Evolutionary conservation across 2,797 vertebrate species (phyloP).

Genomic region (Pipistrellus pygmaeus): DNA sequence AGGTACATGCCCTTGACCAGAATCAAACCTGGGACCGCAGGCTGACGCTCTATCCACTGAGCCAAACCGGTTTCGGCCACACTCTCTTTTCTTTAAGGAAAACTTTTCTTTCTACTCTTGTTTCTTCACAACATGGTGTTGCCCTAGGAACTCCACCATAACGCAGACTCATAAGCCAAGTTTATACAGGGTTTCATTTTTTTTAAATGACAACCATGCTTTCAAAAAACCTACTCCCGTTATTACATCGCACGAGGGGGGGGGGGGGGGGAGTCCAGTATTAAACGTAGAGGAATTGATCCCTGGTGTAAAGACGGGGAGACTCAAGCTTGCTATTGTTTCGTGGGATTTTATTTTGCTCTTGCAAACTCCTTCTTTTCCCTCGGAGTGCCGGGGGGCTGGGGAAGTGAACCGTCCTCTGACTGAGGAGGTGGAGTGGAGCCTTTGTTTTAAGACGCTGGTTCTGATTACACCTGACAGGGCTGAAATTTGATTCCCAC

Average conservation of each 20-base stretch:
- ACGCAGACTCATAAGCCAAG: not conserved
- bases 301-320: not conserved
- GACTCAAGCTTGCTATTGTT: not conserved
- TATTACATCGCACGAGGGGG: not conserved
- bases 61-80: too few relatives aligned
- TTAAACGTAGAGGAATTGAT: not conserved
- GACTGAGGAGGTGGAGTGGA: not conserved
- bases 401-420: not conserved
- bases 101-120: not conserved
- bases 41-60: too few relatives aligned
- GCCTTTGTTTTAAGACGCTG: conserved; percentile 65
- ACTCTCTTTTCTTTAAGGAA: conserved; percentile 19
- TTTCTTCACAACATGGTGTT: not conserved
- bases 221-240: not conserved
- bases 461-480: conserved; percentile 77
- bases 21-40: too few relatives aligned
- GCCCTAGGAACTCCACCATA: not conserved
- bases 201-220: not conserved
- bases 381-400: not conserved
- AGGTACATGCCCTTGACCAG: too few relatives aligned
- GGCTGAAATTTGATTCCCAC: conserved; percentile 66
- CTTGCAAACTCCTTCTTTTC: not conserved
- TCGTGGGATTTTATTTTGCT: conserved; percentile 2
- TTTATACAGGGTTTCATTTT: not conserved
- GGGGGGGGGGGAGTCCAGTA: too few relatives aligned